Evolutionary conservation across 2,113 vertebrate species (phyloP).

Genomic region (Trogon surrucura): DNA sequence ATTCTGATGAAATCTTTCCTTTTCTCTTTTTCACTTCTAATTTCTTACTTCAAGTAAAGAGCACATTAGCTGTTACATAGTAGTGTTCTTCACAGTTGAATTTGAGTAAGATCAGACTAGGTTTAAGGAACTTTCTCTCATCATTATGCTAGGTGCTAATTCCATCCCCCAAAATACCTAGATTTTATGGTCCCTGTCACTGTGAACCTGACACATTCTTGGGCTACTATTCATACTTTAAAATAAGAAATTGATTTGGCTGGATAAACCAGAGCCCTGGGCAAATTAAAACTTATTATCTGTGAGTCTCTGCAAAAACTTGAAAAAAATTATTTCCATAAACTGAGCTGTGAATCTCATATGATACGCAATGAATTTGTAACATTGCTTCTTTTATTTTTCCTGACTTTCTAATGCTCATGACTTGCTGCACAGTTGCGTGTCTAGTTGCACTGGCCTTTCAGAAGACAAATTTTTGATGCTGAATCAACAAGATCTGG

Average conservation of each 20-base stretch:
- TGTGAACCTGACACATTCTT: neutral
- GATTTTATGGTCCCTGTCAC: neutral
- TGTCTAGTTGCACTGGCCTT: neutral
- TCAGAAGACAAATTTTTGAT: neutral
- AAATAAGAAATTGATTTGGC: neutral
- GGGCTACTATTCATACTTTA: neutral
- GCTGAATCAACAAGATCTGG: neutral
- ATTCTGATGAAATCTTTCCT: neutral
- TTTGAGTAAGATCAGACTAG: neutral
- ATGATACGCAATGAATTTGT: neutral
- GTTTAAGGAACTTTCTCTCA: neutral
- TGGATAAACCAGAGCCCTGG: neutral
- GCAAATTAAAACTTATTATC: neutral
- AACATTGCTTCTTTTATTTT: neutral
- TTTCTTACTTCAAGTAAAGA: neutral
- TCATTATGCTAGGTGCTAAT: neutral
- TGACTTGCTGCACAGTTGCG: neutral
- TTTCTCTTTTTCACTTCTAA: neutral
- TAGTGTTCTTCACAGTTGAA: neutral
- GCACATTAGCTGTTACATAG: accelerated
- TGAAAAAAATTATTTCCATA: neutral
- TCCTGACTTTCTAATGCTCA: neutral
- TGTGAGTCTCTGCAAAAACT: neutral
- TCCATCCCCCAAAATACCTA: neutral
- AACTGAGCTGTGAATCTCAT: neutral